Percentiles rank a stretch among this genome's conserved stretches.
These are phyloP conservation scores for Mustela nigripes DNA, from an alignment of 2,113 vertebrate species.

Conservation along the genomic window DNA sequence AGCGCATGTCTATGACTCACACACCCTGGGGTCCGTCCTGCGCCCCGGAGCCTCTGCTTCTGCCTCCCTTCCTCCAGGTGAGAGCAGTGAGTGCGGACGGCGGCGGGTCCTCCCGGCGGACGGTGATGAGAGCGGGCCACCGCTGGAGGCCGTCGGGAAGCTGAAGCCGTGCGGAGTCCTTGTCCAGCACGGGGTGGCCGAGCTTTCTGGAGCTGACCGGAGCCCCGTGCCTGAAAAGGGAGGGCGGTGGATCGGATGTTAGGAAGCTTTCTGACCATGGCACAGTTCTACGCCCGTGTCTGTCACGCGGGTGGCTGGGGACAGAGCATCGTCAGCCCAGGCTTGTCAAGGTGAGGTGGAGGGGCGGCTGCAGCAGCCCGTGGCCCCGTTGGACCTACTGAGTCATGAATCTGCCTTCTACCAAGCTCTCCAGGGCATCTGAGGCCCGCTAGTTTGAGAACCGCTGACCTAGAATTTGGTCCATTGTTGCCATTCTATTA, in stretches of 20 bases:
- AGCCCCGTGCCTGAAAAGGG: background rate
- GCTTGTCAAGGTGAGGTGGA: background rate
- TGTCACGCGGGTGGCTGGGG: accelerated
- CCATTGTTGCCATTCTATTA: background rate
- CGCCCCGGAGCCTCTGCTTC: background rate
- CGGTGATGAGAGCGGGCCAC: accelerated
- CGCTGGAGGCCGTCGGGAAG: background rate
- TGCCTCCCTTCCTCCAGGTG: too few species aligned
- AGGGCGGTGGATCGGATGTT: background rate
- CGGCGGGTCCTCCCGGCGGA: background rate
- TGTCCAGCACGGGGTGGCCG: background rate
- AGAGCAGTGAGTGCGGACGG: too few species aligned
- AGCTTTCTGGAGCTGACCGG: background rate
- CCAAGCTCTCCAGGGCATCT: background rate
- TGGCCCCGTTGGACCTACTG: background rate
- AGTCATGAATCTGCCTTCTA: background rate
- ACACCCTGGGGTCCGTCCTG: background rate
- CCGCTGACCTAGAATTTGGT: background rate
- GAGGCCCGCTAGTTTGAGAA: background rate
- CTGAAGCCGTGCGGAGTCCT: accelerated
- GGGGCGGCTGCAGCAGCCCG: accelerated
- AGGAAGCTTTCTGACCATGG: background rate
- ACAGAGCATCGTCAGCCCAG: background rate
- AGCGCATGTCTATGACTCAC: too few species aligned
- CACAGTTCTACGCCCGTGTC: background rate